Percentiles rank a stretch among this genome's conserved stretches.
phyloP scores from a whole-genome alignment of 2,113 vertebrate genomes.

The Aegotheles bennettii region DNA sequence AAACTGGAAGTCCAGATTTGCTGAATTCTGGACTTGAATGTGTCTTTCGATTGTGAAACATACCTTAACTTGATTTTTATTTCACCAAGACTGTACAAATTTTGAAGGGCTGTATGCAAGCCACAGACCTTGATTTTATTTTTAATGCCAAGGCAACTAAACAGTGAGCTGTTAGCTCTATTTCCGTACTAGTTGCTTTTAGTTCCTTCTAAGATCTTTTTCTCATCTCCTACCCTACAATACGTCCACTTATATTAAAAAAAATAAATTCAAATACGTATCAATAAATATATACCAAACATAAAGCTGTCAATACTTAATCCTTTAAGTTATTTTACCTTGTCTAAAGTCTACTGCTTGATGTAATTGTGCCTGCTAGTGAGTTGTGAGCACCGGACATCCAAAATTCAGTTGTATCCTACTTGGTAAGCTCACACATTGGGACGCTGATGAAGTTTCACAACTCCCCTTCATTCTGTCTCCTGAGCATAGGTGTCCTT shows the following conservation, averaged over 20 bases:
- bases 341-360: background rate
- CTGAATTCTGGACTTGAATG: background rate
- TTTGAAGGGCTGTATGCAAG: background rate
- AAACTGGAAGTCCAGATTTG: no score
- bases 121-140: background rate
- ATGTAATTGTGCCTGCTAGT: background rate
- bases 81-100: background rate
- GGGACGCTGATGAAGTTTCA: background rate
- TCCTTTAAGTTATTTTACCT: background rate
- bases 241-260: background rate
- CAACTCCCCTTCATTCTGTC: background rate
- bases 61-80: background rate
- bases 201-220: background rate
- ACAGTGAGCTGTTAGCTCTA: background rate
- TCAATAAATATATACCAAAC: background rate
- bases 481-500: background rate
- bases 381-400: rapidly evolving
- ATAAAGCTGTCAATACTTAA: background rate
- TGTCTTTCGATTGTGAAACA: background rate
- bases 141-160: background rate
- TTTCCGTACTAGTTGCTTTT: background rate
- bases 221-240: background rate
- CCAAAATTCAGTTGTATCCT: background rate
- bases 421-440: background rate
- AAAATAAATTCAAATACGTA: background rate